phyloP scores from a whole-genome alignment of 1,140 invertebrate genomes.

The Belonocnema kinseyi region DNA sequence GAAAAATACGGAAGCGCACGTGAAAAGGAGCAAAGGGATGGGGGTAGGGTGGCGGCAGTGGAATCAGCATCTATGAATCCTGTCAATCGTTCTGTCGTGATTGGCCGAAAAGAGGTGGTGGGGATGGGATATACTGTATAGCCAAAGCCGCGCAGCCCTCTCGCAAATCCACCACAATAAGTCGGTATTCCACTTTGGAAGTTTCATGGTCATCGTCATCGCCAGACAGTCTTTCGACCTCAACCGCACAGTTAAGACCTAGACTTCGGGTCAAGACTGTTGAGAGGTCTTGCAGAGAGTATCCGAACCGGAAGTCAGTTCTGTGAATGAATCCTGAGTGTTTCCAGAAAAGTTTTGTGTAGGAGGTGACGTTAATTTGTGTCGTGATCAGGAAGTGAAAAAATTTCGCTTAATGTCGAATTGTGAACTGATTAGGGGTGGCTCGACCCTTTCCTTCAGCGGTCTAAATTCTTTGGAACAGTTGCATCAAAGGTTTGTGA shows the following conservation, averaged over 20 bases:
- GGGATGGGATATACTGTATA: conserved; percentile 4
- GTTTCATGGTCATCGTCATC: neutral
- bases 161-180: conserved; percentile 15
- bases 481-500: neutral
- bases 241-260: neutral
- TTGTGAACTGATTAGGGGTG: neutral
- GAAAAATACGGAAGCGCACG: conserved; percentile 21
- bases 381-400: neutral
- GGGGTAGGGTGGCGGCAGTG: conserved; percentile 23
- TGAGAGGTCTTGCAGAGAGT: neutral
- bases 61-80: neutral
- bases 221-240: neutral
- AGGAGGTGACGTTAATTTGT: neutral
- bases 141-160: neutral
- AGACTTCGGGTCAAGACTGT: neutral
- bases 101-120: neutral
- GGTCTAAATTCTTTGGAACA: neutral
- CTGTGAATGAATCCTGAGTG: neutral
- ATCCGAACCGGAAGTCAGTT: neutral
- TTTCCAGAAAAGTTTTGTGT: neutral
- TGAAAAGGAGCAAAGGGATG: conserved; percentile 33
- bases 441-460: neutral
- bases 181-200: conserved; percentile 3
- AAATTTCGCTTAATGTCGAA: neutral
- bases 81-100: conserved; percentile 2